A percentile compares a stretch with the other conserved stretches of the same genome.
Conservation (phyloP, 1,140 invertebrate genomes). For the Drosophila willistoni region DNA sequence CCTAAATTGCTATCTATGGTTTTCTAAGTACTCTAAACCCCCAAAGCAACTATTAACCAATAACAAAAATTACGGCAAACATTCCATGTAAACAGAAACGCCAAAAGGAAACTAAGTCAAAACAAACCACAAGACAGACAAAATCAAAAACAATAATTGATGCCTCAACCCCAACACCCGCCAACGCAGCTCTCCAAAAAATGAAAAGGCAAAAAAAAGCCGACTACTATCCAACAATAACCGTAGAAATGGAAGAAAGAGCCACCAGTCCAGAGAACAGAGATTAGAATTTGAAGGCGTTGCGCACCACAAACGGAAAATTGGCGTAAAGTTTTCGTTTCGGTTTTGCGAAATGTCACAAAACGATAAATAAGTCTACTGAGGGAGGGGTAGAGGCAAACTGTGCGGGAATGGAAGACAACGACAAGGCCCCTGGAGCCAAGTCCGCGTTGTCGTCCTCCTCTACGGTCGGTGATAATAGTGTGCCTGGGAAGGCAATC, state of each 20-base stretch:
- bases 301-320: slow-evolving; percentile 54
- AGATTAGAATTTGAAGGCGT: slow-evolving; percentile 67
- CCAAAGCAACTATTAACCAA: slow-evolving; percentile 27
- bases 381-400: neutral
- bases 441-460: slow-evolving; percentile 20
- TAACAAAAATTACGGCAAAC: slow-evolving; percentile 27
- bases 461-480: slow-evolving; percentile 55
- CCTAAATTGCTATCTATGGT: slow-evolving; percentile 6
- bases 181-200: neutral
- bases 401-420: slow-evolving; percentile 17
- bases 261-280: slow-evolving; percentile 49
- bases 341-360: slow-evolving; percentile 65
- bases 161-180: slow-evolving; percentile 47
- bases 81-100: neutral
- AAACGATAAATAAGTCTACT: slow-evolving; percentile 66
- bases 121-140: slow-evolving; percentile 52
- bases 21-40: neutral
- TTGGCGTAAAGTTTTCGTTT: slow-evolving; percentile 60
- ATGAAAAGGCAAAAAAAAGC: slow-evolving; percentile 25
- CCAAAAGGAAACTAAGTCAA: slow-evolving; percentile 3
- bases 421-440: slow-evolving; percentile 35
- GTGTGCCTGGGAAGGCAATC: slow-evolving; percentile 69
- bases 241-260: slow-evolving; percentile 24
- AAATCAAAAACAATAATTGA: slow-evolving; percentile 69
- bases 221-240: slow-evolving; percentile 70